A percentile compares a stretch with the other conserved stretches of the same genome.
Evolutionary conservation across 2,797 vertebrate genomes (phyloP).

Genomic region (Tympanoctomys barrerae): DNA sequence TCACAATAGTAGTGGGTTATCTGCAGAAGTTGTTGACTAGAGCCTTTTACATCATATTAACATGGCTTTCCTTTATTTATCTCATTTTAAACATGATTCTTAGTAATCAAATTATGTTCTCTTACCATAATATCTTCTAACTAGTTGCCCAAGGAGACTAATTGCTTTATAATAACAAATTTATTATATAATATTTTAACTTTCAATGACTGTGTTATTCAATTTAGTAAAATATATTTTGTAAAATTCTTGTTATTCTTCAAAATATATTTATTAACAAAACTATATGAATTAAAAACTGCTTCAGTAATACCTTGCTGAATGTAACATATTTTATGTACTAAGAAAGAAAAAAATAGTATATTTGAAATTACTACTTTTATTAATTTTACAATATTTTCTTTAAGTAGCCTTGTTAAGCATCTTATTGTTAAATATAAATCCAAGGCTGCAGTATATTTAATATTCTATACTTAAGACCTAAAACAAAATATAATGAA

Average conservation of each 20-base stretch:
- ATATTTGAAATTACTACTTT: neutral
- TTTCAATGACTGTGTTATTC: neutral
- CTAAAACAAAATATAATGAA: neutral
- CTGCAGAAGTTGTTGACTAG: no score
- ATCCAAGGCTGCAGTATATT: neutral
- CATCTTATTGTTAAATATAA: neutral
- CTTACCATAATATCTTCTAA: constrained; percentile 17
- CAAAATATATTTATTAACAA: neutral
- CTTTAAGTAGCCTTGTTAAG: neutral
- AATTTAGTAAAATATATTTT: constrained; percentile 16
- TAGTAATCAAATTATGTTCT: neutral
- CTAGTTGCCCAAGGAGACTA: neutral
- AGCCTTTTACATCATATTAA: no score
- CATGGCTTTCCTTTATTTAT: no score
- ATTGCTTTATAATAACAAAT: neutral
- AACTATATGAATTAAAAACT: neutral
- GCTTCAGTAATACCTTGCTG: neutral
- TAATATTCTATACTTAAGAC: neutral
- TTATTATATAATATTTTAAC: neutral
- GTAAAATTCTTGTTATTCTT: constrained; percentile 18
- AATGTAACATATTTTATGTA: neutral
- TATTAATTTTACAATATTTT: neutral
- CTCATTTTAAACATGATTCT: neutral
- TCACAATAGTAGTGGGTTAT: no score
- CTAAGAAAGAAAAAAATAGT: neutral